Evolutionary conservation across 2,888 invertebrate genomes (phyloP), one percentile per base, ranked within the genome.

Genomic region (Limnephilus marmoratus): DNA sequence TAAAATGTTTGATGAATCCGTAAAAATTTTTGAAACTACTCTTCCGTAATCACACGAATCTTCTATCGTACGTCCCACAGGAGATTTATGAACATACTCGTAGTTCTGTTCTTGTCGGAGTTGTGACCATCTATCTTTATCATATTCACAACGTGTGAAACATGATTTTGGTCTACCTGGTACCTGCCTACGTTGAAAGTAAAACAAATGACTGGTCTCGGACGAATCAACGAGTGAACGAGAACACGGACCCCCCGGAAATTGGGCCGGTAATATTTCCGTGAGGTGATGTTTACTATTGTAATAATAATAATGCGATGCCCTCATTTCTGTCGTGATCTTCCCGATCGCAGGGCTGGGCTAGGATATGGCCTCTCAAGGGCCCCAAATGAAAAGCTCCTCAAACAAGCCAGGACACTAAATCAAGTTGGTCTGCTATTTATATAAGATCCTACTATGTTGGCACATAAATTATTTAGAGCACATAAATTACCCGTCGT

Each of bases 291-390:
- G 37, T 83, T 83, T 83, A 7, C 83, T 41, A 83, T 37, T 83
- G 34, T 83, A 83, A 83, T 83, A 53, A 53, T 53, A 53, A 53
- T 53, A 83, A 83, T 13, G 18, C 18, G 83, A 34, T 83, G 83
- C 83, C 37, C 83, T 41, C 83, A 15, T 83, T 83, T 83, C 37
- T 34, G 83, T 83, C 83, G 83, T 83, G 83, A 83, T 83, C 37
- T 37, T 83, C 3, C 37, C 83, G 11, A 34, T 34, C 37, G 18
- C 83, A 41, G 83, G 37, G 37, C 34, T 18, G 83, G 34, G 24
- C 34, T 82, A 82, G 15, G 31, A 34, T 29, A 13, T 12, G 82
- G 34, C 29, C 15, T 29, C 29, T 82, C 34, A 34, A 11, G 37
- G 37, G 18, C 18, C 83, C 18, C 24, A 68, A 68, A 68, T 7